Evolutionary conservation across 1,140 invertebrate species (phyloP).

Genomic region (Apis cerana): DNA sequence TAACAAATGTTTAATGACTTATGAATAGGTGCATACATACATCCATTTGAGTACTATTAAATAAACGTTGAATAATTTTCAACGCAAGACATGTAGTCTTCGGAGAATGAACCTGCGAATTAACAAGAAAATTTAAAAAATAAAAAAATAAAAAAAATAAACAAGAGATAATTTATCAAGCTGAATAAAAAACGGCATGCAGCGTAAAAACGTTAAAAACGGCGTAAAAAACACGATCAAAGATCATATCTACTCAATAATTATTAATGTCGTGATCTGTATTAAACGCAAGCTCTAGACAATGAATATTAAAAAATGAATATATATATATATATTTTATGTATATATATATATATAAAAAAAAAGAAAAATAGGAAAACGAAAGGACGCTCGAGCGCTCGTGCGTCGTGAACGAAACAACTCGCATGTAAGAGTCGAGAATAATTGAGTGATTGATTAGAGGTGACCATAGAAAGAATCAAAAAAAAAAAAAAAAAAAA

Average conservation of each 20-base stretch:
- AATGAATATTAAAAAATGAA: slow-evolving; percentile 56
- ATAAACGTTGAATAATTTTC: too few relatives aligned
- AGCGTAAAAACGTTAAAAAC: slow-evolving; percentile 62
- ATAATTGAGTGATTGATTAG: slow-evolving; percentile 61
- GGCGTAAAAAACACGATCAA: slow-evolving; percentile 63
- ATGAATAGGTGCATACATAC: background rate
- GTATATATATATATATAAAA: slow-evolving; percentile 1
- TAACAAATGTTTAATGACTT: background rate
- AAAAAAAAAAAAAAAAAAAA: slow-evolving; percentile 35
- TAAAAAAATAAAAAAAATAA: slow-evolving; percentile 27
- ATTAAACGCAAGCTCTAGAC: slow-evolving; percentile 61
- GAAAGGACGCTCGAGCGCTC: slow-evolving; percentile 54
- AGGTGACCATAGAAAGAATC: slow-evolving; percentile 50
- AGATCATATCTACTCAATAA: slow-evolving; percentile 62
- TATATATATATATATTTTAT: background rate
- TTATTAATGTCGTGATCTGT: slow-evolving; percentile 59
- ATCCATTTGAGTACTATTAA: background rate
- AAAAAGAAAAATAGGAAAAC: slow-evolving; percentile 33
- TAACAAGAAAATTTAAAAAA: slow-evolving; percentile 34
- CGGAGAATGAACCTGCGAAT: slow-evolving; percentile 40
- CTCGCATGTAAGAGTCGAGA: slow-evolving; percentile 52
- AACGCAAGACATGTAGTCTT: slow-evolving; percentile 26
- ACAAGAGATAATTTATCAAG: slow-evolving; percentile 55
- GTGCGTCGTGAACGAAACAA: slow-evolving; percentile 63
- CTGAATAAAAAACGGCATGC: slow-evolving; percentile 68